Conservation (phyloP, 2,113 vertebrate species). For the Toxostoma redivivum region DNA sequence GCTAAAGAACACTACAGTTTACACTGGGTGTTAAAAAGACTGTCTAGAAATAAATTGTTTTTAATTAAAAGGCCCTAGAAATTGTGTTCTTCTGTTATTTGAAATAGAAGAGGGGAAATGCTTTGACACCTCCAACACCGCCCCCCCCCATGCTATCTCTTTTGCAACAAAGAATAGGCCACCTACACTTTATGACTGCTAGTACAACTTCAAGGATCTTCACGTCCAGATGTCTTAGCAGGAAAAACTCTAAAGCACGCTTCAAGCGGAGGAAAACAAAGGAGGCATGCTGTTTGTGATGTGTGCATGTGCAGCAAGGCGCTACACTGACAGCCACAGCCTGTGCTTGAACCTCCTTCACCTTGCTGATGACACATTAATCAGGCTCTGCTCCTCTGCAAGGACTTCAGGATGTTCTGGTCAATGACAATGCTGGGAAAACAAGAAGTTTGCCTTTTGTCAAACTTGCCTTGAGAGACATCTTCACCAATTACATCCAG, state of each 20-base stretch:
- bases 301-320: background rate
- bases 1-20: background rate
- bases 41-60: background rate
- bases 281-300: background rate
- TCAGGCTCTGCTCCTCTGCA: slow-evolving; percentile 36
- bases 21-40: background rate
- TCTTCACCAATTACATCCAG: slow-evolving; percentile 34
- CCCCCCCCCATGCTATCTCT: background rate
- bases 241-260: background rate
- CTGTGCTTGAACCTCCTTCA: background rate
- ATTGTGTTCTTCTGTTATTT: background rate
- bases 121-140: background rate
- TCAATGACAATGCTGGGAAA: slow-evolving; percentile 51
- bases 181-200: background rate
- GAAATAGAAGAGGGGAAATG: background rate
- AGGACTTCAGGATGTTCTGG: slow-evolving; percentile 42
- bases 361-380: slow-evolving; percentile 19
- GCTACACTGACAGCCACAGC: background rate
- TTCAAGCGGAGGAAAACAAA: background rate
- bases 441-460: slow-evolving; percentile 64
- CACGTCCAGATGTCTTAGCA: background rate
- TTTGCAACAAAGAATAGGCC: background rate
- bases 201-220: background rate
- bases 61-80: background rate
- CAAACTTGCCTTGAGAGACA: slow-evolving; percentile 51